These are phyloP conservation scores for Coremacera marginata DNA, from an alignment of 2,888 invertebrate species.

Conservation along the genomic window DNA sequence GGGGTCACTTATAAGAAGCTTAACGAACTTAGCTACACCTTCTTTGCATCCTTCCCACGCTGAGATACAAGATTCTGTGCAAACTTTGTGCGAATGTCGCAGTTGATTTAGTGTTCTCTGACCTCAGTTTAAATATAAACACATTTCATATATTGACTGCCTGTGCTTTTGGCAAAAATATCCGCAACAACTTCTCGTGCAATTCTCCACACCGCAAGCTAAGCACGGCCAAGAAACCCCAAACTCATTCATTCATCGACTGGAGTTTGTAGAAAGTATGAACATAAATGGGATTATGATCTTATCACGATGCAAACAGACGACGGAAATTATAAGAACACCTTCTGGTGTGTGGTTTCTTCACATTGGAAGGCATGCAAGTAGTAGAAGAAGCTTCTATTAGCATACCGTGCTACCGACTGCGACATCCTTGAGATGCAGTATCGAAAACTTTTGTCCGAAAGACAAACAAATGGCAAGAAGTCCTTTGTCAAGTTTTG, in stretches of 20 bases:
- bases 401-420: conserved; percentile 45
- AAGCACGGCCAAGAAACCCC: conserved; percentile 40
- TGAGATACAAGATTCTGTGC: conserved; percentile 32
- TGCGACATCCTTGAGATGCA: conserved; percentile 30
- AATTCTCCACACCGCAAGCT: conserved; percentile 31
- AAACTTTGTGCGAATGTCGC: conserved; percentile 53
- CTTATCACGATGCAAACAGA: conserved; percentile 66
- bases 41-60: background rate
- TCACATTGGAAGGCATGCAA: conserved; percentile 26
- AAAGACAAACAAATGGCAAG: conserved; percentile 64
- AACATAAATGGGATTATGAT: conserved; percentile 70
- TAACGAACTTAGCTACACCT: conserved; percentile 15
- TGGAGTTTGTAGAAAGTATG: conserved; percentile 53
- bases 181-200: conserved; percentile 30
- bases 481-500: conserved; percentile 66
- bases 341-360: conserved; percentile 55
- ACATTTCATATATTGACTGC: conserved; percentile 44
- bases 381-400: conserved; percentile 31
- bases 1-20: conserved; percentile 34
- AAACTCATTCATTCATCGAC: conserved; percentile 30
- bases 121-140: conserved; percentile 69
- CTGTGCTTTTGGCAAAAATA: conserved; percentile 27
- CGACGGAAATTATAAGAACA: conserved; percentile 63
- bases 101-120: conserved; percentile 69
- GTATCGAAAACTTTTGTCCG: conserved; percentile 52